Evolutionary conservation across 2,888 invertebrate species (phyloP).

Genomic region (Drosophila siamana): DNA sequence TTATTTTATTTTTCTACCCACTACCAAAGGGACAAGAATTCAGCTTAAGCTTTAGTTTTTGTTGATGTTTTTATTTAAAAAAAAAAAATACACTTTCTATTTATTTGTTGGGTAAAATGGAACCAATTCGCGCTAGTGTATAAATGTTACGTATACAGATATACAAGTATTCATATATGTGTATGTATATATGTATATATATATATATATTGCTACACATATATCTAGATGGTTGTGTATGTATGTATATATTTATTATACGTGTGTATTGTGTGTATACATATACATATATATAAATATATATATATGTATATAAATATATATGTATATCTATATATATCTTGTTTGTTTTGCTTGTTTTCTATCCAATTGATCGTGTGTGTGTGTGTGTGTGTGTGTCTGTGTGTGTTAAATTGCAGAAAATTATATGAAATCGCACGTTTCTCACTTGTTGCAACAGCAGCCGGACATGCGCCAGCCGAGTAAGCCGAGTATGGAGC

Average conservation of each 20-base stretch:
- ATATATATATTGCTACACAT: constrained; percentile 38
- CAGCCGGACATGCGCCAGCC: constrained; percentile 4
- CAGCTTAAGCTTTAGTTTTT: background rate
- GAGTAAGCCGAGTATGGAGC: constrained; percentile 44
- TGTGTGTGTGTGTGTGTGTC: too few species aligned
- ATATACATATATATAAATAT: constrained; percentile 63
- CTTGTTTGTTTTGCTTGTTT: too few species aligned
- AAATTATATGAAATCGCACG: constrained; percentile 69
- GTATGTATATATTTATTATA: too few species aligned
- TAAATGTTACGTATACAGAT: constrained; percentile 62
- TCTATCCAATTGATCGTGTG: constrained; percentile 21
- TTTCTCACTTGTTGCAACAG: constrained; percentile 58
- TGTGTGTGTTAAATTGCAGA: constrained; percentile 75
- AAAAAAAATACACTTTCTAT: constrained; percentile 49
- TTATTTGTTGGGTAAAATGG: constrained; percentile 57
- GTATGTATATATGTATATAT: constrained; percentile 57
- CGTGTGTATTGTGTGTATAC: constrained; percentile 38
- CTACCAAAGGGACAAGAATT: too few species aligned
- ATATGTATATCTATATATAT: constrained; percentile 63
- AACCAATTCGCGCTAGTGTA: constrained; percentile 66
- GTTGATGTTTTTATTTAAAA: constrained; percentile 31
- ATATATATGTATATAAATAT: too few species aligned
- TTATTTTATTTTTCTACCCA: too few species aligned
- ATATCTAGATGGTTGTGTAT: constrained; percentile 23
- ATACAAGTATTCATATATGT: constrained; percentile 50